Base-by-base conservation (phyloP, 2,888 invertebrate species). In the Lasioglossum vierecki region DNA sequence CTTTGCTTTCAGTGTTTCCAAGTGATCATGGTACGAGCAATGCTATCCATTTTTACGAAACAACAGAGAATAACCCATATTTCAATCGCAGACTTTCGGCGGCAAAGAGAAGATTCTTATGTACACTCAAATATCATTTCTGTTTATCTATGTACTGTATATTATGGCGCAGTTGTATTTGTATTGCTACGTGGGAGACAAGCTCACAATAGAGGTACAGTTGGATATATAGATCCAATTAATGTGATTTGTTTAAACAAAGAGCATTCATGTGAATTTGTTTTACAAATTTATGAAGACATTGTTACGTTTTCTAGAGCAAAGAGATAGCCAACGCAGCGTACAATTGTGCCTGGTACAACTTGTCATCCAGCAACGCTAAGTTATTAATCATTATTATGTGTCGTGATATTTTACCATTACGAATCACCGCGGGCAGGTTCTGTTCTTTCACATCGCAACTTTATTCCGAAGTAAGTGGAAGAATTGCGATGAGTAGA, bases 1-100 rank as follows among this genome's bases (percentile, higher is more conserved):
- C 84, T 93, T 46, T 93, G 93, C 76, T 88, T 92, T 53, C 93
- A 93, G 81, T 90, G 89, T 70, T 92, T 91, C 76, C 91, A 92
- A 73, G 88, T 87, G 18, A 84, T 93, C 8, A 84, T 82, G 80
- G 93, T 93, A 79, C 84, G 90, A 86, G 79, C 39, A 49, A 30
- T 39, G 60, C 5, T 68, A 11, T 18, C 39, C 11, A 4, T n/a
- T 41, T n/a, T 41, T 6, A 5, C 15, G 0, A 41, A n/a, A 70
- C n/a, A n/a, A 70, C 22, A 13, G 5, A 22, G 11, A n/a, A 4
- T 5, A 41, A n/a, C 2, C 1, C 0, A 2, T 39, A 1, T 78
- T 80, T 63, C 4, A 35, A 66, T 78, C 76, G n/a, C 46, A 90
- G 91, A 68, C 88, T 9, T 4, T 84, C 15, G 22, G 22, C 4